A percentile compares a stretch with the other conserved stretches of the same genome.
phyloP scores from a whole-genome alignment of 2,888 invertebrate genomes.

The Labia minor region DNA sequence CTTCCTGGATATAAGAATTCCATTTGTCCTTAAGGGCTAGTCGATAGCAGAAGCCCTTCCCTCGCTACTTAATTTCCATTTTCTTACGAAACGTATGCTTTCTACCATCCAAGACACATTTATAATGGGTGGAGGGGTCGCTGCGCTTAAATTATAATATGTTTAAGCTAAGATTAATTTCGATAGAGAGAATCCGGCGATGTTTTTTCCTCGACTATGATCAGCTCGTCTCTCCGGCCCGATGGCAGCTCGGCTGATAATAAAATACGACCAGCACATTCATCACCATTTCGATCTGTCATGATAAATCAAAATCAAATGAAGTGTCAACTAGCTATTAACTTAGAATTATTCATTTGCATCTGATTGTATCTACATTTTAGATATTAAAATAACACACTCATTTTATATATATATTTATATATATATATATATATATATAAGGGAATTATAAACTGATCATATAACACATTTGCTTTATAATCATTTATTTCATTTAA shows the following conservation, averaged over 20 bases:
- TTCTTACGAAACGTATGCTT: neutral
- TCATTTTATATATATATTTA: too few relatives aligned
- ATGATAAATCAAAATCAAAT: slow-evolving; percentile 13
- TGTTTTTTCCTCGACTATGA: neutral
- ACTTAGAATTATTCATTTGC: slow-evolving; percentile 5
- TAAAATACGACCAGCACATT: neutral
- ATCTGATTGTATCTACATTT: neutral
- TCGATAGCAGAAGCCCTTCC: neutral
- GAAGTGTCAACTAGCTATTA: slow-evolving; percentile 13
- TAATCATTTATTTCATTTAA: too few relatives aligned
- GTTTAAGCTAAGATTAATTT: slow-evolving; percentile 5
- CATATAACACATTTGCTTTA: too few relatives aligned
- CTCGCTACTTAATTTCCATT: neutral
- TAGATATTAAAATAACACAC: neutral
- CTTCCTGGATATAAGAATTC: too few relatives aligned
- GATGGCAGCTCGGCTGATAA: neutral
- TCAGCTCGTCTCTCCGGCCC: too few relatives aligned
- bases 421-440: too few relatives aligned
- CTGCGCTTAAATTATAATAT: neutral
- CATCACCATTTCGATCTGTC: slow-evolving; percentile 13
- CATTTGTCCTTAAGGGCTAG: too few relatives aligned
- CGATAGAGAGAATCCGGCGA: neutral
- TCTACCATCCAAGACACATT: neutral
- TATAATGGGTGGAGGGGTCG: neutral
- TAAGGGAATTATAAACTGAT: too few relatives aligned